A percentile compares a stretch with the other conserved stretches of the same genome.
Conservation (phyloP, 2,888 invertebrate genomes). For the Scaptomyza flava region DNA sequence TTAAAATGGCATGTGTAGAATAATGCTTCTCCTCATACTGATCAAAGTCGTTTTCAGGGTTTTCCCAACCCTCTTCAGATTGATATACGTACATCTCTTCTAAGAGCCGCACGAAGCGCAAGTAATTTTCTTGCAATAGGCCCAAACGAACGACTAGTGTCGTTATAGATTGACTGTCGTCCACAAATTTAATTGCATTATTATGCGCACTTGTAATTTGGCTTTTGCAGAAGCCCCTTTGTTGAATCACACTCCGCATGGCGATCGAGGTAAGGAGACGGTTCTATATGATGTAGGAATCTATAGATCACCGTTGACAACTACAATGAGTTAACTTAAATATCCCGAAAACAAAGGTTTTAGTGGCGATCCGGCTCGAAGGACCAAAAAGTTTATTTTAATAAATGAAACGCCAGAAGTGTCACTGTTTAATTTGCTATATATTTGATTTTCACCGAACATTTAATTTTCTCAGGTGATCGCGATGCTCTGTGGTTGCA, state of each 20-base stretch:
- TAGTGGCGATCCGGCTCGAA: constrained; percentile 2
- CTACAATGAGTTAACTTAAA: not conserved
- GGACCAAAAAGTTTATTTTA: not conserved
- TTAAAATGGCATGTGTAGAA: not conserved
- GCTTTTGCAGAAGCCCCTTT: no score
- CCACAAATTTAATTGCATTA: no score
- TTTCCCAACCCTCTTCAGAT: not conserved
- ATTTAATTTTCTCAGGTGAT: not conserved
- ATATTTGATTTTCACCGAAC: not conserved
- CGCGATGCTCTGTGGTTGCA: constrained; percentile 1
- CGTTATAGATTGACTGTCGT: no score
- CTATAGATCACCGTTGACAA: not conserved
- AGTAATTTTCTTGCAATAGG: no score
- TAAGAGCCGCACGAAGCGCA: not conserved
- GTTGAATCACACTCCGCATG: constrained; percentile 1
- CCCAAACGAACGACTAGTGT: no score
- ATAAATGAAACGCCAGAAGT: constrained; percentile 1
- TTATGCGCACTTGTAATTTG: no score
- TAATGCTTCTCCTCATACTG: not conserved
- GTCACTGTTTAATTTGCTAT: not conserved
- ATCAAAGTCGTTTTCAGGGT: not conserved
- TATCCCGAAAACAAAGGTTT: not conserved
- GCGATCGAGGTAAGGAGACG: not conserved
- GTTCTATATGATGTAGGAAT: constrained; percentile 1
- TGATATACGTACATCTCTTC: not conserved